phyloP scores from a whole-genome alignment of 1,140 invertebrate genomes.

The Drosophila burlai region DNA sequence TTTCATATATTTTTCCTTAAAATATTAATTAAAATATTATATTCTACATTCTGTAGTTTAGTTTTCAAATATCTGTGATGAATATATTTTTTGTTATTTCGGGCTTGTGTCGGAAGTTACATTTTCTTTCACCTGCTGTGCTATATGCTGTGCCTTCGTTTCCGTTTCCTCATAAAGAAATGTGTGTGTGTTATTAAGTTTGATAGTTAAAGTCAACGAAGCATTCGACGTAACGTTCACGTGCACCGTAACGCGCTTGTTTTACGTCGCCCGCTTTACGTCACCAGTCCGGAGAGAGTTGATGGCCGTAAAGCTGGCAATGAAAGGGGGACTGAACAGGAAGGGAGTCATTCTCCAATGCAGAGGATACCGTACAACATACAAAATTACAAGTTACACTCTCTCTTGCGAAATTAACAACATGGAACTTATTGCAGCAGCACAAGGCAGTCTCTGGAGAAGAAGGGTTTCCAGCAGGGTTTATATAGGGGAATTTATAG shows the following conservation, averaged over 20 bases:
- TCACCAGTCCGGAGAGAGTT: conserved; percentile 50
- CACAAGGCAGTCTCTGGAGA: conserved; percentile 5
- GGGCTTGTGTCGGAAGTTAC: too few relatives aligned
- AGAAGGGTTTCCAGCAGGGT: not conserved
- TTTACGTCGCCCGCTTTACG: conserved; percentile 69
- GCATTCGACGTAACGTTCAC: conserved; percentile 75
- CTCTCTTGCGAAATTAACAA: conserved; percentile 80
- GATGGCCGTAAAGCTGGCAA: conserved; percentile 61
- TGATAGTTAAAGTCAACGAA: conserved; percentile 76
- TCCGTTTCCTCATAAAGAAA: conserved; percentile 26
- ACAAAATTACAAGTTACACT: conserved; percentile 83
- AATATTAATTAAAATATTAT: not conserved
- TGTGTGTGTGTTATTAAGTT: conserved; percentile 50
- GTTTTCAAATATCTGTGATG: not conserved
- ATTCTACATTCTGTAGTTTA: not conserved
- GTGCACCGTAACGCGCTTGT: conserved; percentile 64
- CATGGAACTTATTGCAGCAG: conserved; percentile 79
- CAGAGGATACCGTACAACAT: conserved; percentile 55
- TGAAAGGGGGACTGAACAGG: conserved; percentile 10
- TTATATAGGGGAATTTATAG: conserved; percentile 2
- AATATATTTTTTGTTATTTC: too few relatives aligned
- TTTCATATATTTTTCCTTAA: not conserved
- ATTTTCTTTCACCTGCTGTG: conserved; percentile 8
- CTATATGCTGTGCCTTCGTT: conserved; percentile 15
- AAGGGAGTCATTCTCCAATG: conserved; percentile 12